phyloP scores from a whole-genome alignment of 2,888 invertebrate genomes.

The Creontiades dilutus region DNA sequence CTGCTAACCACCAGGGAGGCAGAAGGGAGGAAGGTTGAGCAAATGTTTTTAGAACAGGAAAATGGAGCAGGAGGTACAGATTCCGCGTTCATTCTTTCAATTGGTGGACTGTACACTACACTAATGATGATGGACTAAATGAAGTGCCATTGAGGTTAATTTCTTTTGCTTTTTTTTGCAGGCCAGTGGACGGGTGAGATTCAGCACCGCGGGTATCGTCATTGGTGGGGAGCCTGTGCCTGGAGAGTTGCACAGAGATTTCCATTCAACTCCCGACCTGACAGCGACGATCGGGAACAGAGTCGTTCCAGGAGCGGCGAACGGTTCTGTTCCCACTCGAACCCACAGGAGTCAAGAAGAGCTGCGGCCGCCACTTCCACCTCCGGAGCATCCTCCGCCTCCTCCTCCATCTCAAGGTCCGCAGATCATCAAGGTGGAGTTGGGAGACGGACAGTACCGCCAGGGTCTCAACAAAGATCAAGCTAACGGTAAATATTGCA shows the following conservation, averaged over 20 bases:
- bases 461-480: conserved; percentile 64
- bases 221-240: conserved; percentile 77
- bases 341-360: conserved; percentile 75
- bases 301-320: not conserved
- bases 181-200: conserved; percentile 78
- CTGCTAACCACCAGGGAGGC: too few species aligned
- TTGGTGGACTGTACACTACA: too few species aligned
- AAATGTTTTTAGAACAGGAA: too few species aligned
- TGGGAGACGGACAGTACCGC: conserved; percentile 76
- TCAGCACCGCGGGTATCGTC: conserved; percentile 79
- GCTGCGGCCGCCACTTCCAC: conserved; percentile 74
- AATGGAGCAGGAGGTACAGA: too few species aligned
- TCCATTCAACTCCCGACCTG: conserved; percentile 93
- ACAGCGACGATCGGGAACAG: conserved; percentile 75
- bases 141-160: not conserved
- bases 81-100: too few species aligned
- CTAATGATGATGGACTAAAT: too few species aligned
- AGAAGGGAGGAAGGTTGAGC: too few species aligned
- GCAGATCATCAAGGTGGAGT: conserved; percentile 85
- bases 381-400: conserved; percentile 75
- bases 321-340: conserved; percentile 38
- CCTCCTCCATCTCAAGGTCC: conserved; percentile 88
- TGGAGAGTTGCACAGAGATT: conserved; percentile 86
- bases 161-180: conserved; percentile 76
- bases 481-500: not conserved